Evolutionary conservation across 2,888 invertebrate species (phyloP).

Genomic region (Pandemis corylana): DNA sequence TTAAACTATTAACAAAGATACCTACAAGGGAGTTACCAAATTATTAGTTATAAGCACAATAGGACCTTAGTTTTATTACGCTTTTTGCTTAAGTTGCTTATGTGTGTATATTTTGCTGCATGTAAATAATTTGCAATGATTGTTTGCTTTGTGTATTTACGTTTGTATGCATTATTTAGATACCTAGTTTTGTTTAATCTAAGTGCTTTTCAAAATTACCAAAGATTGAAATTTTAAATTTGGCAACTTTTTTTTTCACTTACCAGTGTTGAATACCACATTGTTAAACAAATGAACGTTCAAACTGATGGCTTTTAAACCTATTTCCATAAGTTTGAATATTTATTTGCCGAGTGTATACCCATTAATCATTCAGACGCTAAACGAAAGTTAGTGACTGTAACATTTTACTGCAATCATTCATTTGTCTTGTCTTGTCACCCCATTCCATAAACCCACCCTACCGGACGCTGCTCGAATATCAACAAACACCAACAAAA

Average conservation of each 20-base stretch:
- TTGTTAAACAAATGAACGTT: constrained; percentile 55
- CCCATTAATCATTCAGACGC: constrained; percentile 78
- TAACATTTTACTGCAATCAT: constrained; percentile 78
- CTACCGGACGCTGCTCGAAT: constrained; percentile 66
- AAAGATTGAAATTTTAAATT: constrained; percentile 34
- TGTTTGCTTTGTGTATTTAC: constrained; percentile 50
- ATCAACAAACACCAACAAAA: constrained; percentile 46
- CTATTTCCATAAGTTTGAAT: constrained; percentile 52
- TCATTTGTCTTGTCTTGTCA: constrained; percentile 84
- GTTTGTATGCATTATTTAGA: constrained; percentile 40
- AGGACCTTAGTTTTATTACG: constrained; percentile 47
- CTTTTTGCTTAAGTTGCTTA: constrained; percentile 5
- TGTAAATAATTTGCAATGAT: constrained; percentile 45
- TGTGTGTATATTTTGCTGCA: constrained; percentile 48
- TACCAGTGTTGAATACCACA: constrained; percentile 75
- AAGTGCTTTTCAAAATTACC: constrained; percentile 36
- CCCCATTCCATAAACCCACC: constrained; percentile 83
- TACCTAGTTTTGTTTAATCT: constrained; percentile 28
- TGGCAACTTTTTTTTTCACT: constrained; percentile 54
- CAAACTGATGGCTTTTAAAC: constrained; percentile 24
- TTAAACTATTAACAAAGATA: constrained; percentile 41
- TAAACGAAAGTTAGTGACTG: constrained; percentile 72
- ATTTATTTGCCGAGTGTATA: constrained; percentile 67
- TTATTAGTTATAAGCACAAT: constrained; percentile 54
- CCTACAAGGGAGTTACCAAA: constrained; percentile 47